Conservation (phyloP, 2,797 vertebrate genomes). For the Phoebastria nigripes region DNA sequence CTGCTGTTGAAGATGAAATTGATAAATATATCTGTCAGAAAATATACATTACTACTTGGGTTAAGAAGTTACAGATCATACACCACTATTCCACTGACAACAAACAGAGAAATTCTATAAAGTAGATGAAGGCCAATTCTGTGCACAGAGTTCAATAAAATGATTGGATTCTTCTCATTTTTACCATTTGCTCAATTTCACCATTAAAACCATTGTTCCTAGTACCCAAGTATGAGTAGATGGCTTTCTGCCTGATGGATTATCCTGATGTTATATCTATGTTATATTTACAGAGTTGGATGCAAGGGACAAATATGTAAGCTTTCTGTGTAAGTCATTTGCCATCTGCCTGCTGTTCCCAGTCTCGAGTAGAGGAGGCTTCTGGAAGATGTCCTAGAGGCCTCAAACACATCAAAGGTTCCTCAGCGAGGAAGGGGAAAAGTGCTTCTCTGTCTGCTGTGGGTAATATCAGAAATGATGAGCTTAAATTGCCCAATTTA, state of each 20-base stretch:
- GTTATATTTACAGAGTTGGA: background rate
- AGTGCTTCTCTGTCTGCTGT: background rate
- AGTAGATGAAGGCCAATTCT: background rate
- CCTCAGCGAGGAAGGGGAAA: background rate
- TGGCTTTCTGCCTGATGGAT: background rate
- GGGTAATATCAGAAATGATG: background rate
- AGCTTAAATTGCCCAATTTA: background rate
- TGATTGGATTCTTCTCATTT: background rate
- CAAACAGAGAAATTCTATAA: background rate
- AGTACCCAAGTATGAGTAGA: background rate
- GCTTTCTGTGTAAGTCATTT: background rate
- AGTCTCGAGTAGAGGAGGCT: background rate
- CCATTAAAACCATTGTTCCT: background rate
- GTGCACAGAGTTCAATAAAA: background rate
- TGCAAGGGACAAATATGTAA: background rate
- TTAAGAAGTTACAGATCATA: background rate
- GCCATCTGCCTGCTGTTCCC: background rate
- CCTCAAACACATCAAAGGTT: background rate
- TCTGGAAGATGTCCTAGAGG: background rate
- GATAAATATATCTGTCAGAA: background rate
- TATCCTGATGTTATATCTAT: background rate
- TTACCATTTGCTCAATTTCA: background rate
- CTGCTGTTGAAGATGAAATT: background rate
- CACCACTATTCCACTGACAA: background rate
- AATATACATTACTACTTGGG: background rate